Evolutionary conservation across 2,113 vertebrate genomes (phyloP).

Genomic region (Zosterops pallidus): DNA sequence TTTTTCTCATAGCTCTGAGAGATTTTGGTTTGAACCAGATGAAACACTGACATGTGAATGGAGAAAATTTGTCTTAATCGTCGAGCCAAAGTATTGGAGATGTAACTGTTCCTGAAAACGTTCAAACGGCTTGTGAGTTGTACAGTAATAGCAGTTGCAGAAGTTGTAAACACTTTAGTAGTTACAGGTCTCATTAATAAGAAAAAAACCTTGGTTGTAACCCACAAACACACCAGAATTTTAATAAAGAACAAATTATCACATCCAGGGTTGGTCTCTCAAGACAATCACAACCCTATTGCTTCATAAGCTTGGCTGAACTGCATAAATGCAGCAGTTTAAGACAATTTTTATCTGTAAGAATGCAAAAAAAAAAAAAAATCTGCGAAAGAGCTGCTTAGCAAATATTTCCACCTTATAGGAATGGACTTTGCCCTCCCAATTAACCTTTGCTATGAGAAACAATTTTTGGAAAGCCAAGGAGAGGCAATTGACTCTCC

Average conservation of each 20-base stretch:
- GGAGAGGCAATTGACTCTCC: neutral
- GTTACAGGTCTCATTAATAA: neutral
- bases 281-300: neutral
- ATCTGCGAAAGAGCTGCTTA: neutral
- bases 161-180: neutral
- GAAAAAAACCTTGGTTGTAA: neutral
- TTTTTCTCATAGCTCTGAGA: neutral
- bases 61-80: neutral
- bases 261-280: neutral
- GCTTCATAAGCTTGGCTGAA: neutral
- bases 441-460: neutral
- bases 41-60: neutral
- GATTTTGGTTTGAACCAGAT: neutral
- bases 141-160: neutral
- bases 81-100: neutral
- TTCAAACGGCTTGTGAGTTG: neutral
- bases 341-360: neutral
- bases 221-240: neutral
- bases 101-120: neutral
- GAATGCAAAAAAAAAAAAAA: conserved; percentile 5
- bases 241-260: neutral
- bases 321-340: neutral
- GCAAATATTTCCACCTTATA: neutral
- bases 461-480: neutral
- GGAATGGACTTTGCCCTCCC: neutral